phyloP scores from a whole-genome alignment of 2,888 invertebrate genomes.

The Dendrolimus pini region DNA sequence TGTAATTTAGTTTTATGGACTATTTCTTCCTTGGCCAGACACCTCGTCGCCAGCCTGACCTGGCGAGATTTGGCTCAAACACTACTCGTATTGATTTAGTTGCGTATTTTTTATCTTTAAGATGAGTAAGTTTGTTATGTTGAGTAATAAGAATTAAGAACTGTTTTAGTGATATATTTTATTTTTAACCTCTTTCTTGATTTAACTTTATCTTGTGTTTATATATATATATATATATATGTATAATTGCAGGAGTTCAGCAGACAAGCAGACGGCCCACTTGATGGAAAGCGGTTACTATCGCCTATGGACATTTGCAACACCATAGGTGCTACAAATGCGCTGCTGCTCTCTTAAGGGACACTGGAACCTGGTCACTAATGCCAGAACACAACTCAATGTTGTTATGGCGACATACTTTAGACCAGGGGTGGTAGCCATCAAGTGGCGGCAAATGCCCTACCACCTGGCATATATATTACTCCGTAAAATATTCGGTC shows the following conservation, averaged over 20 bases:
- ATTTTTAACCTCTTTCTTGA: background rate
- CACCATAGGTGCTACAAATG: too few species aligned
- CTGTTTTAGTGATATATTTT: background rate
- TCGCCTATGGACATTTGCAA: background rate
- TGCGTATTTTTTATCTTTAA: conserved; percentile 5
- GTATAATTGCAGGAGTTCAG: too few species aligned
- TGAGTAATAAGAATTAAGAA: background rate
- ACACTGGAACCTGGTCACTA: too few species aligned
- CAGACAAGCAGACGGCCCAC: too few species aligned
- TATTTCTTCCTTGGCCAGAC: conserved; percentile 24
- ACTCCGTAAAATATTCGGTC: too few species aligned
- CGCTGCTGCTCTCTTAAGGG: too few species aligned
- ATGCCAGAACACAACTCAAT: too few species aligned
- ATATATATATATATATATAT: too few species aligned
- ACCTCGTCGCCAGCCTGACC: conserved; percentile 24
- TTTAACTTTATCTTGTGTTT: background rate
- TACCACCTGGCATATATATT: too few species aligned
- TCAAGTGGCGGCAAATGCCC: too few species aligned
- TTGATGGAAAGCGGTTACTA: background rate
- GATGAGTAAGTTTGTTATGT: background rate
- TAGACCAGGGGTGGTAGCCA: too few species aligned
- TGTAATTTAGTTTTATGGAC: conserved; percentile 2
- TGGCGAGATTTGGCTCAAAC: conserved; percentile 20
- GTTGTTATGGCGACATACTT: too few species aligned
- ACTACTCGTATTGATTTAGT: conserved; percentile 4